phyloP scores from a whole-genome alignment of 2,797 vertebrate genomes.

The Dryobates pubescens region DNA sequence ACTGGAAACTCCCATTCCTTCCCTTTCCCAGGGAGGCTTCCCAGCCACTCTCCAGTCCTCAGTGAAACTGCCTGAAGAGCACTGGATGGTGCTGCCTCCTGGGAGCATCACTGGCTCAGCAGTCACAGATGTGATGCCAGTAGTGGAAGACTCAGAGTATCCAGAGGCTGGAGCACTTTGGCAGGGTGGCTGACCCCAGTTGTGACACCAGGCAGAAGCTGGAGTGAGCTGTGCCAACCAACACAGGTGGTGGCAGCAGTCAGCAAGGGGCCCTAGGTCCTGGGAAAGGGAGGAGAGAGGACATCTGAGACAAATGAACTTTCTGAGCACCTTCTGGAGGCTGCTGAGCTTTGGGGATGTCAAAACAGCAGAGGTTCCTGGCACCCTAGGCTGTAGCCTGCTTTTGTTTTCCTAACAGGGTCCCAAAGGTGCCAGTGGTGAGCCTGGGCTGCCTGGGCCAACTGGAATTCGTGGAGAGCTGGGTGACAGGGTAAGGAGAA shows the following conservation, averaged over 20 bases:
- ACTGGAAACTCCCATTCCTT: rapidly evolving
- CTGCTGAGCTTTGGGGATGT: not conserved
- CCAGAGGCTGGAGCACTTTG: not conserved
- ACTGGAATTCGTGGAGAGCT: slow-evolving; percentile 91
- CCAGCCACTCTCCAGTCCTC: not conserved
- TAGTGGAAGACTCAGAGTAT: not conserved
- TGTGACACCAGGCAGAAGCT: not conserved
- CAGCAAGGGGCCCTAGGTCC: not conserved
- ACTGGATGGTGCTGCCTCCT: not conserved
- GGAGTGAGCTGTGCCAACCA: not conserved
- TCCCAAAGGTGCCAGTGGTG: slow-evolving; percentile 87
- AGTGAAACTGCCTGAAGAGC: not conserved
- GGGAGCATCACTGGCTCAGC: not conserved
- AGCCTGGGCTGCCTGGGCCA: slow-evolving; percentile 93
- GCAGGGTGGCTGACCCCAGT: not conserved
- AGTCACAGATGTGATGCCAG: not conserved
- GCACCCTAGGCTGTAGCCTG: not conserved
- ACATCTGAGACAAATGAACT: not conserved
- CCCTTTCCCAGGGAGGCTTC: not conserved
- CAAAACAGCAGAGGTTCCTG: not conserved
- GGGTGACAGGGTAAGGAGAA: slow-evolving; percentile 89
- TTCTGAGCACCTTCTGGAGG: rapidly evolving
- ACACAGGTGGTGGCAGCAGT: not conserved
- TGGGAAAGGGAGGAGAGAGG: not conserved
- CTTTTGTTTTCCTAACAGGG: slow-evolving; percentile 79